Conservation (phyloP, 2,888 invertebrate species). For the Cataglyphis livida region DNA sequence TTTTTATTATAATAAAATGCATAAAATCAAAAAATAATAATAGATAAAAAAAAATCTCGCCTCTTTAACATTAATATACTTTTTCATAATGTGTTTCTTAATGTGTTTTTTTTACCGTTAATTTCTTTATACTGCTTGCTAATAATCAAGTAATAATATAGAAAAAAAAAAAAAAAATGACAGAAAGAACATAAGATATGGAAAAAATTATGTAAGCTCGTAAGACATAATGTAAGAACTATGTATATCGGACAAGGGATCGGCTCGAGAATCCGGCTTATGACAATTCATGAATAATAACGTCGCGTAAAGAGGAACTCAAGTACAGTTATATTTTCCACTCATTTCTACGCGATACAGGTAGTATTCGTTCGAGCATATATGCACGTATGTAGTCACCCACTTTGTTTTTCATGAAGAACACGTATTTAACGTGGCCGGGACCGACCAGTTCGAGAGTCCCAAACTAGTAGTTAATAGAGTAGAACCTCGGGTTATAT, state of each 20-base stretch:
- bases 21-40: not conserved
- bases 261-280: slow-evolving; percentile 58
- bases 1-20: not conserved
- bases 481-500: slow-evolving; percentile 54
- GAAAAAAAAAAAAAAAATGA: not conserved
- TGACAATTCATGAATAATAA: slow-evolving; percentile 55
- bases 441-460: slow-evolving; percentile 54
- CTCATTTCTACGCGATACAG: slow-evolving; percentile 75
- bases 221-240: not conserved
- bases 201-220: slow-evolving; percentile 14
- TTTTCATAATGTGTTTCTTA: not conserved
- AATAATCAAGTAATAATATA: not conserved
- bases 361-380: slow-evolving; percentile 58
- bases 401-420: slow-evolving; percentile 80
- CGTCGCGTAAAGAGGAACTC: slow-evolving; percentile 62
- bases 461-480: slow-evolving; percentile 57
- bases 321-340: slow-evolving; percentile 78
- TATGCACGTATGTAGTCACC: slow-evolving; percentile 68
- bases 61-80: not conserved
- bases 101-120: not conserved
- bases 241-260: slow-evolving; percentile 27
- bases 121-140: not conserved
- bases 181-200: not conserved
- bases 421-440: slow-evolving; percentile 78
- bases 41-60: not conserved